Base-by-base conservation (phyloP, 2,113 vertebrate species). In the Labrus mixtus region DNA sequence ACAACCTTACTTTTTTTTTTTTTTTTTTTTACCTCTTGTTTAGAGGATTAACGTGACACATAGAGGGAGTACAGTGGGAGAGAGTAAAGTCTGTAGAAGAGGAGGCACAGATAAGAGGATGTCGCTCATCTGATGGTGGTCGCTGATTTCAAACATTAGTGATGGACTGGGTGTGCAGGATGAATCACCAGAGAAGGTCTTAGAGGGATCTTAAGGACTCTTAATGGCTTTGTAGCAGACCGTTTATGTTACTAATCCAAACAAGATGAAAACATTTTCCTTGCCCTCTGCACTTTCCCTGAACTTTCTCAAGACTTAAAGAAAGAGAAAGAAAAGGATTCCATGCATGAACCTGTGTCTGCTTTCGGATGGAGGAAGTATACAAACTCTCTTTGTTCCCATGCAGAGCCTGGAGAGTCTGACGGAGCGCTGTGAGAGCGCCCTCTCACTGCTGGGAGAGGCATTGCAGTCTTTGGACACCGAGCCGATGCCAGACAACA, bases 331-430 rank as follows among this genome's bases (percentile, higher is more conserved):
- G 1, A 36, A 36, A 43, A 64, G n/a, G 20, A 50, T 64, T 68
- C 64, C 17, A 17, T 54, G 20, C 12, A 29, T 12, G 50, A 10
- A 8, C 20, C 39, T 48, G 3, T 20, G 37, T 39, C 19, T 36
- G 9, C 22, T 61, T 72, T 73, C 10, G 1, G n/a, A 15, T 25
- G 39, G 4, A 48, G 36, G 6, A 7, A 10, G 1, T 58, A 17
- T 57, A 1, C 51, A 67, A 75, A 53, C 36, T 6, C 48, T 13
- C 15, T 48, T 25, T 2, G 33, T 33, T 36, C 39, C 13, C 73
- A n/a, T 20, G 20, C 71, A 95, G 94, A 94, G 93, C 67, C 86
- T 95, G 81, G 95, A 95, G 79, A 88, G 89, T 80, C 86, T 95
- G 76, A 92, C 87, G 1, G 92, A 94, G 73, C 86, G 86, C 6